phyloP scores from a whole-genome alignment of 2,797 vertebrate species.

The Peromyscus melanophrys region DNA sequence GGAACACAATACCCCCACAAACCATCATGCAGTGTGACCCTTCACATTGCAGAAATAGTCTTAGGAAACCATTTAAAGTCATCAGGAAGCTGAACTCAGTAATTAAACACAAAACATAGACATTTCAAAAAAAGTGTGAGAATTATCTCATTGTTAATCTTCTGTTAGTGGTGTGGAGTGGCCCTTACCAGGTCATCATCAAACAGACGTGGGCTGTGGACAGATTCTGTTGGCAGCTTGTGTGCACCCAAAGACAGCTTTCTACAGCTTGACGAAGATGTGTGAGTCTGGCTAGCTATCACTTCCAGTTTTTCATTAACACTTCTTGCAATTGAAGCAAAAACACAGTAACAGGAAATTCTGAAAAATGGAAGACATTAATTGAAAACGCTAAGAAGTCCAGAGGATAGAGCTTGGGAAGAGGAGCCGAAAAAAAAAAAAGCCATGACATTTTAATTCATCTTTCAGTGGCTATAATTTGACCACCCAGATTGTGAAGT shows the following conservation, averaged over 20 bases:
- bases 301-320: conserved; percentile 27
- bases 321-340: background rate
- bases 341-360: conserved; percentile 7
- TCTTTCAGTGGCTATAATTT: conserved; percentile 27
- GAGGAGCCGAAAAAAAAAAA: background rate
- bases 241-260: background rate
- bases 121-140: conserved; percentile 40
- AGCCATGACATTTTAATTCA: conserved; percentile 29
- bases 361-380: background rate
- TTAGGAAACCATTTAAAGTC: conserved; percentile 58
- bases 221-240: conserved; percentile 9
- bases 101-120: conserved; percentile 20
- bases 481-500: conserved; percentile 53
- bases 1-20: no score
- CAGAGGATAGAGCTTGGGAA: background rate
- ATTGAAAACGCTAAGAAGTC: background rate
- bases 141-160: conserved; percentile 57
- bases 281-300: background rate
- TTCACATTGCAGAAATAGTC: conserved; percentile 6
- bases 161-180: background rate
- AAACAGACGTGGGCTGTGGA: background rate
- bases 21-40: background rate
- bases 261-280: background rate
- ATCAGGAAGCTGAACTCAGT: conserved; percentile 7
- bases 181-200: background rate